Conservation (phyloP, 2,888 invertebrate species). For the Stramonita haemastoma region DNA sequence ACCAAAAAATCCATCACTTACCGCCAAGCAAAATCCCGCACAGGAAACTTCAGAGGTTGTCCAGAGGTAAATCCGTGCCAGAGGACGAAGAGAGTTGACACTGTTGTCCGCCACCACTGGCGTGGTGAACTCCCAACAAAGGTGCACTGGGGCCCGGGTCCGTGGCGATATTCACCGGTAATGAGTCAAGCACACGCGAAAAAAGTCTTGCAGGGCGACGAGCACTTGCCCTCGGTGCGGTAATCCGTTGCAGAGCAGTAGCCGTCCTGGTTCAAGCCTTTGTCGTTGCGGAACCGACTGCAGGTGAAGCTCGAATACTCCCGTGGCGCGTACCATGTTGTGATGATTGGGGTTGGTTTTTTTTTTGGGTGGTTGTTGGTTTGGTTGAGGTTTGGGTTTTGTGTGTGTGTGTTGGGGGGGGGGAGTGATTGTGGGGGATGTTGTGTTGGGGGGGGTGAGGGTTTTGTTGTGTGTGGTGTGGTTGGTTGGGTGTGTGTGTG, state of each 20-base stretch:
- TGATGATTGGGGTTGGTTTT: no score
- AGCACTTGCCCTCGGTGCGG: constrained; percentile 70
- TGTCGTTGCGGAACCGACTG: constrained; percentile 81
- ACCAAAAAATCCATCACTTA: constrained; percentile 81
- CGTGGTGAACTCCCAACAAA: constrained; percentile 94
- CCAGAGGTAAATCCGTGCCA: constrained; percentile 76
- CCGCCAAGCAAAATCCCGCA: constrained; percentile 96
- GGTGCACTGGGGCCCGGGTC: constrained; percentile 84
- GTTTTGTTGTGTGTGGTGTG: background rate
- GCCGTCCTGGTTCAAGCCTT: constrained; percentile 87
- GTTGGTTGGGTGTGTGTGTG: background rate
- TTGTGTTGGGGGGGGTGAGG: no score
- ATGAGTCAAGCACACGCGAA: constrained; percentile 96
- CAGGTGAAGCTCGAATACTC: constrained; percentile 95
- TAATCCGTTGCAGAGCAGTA: constrained; percentile 90
- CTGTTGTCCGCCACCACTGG: constrained; percentile 83
- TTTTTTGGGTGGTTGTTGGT: no score
- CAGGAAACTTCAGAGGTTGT: constrained; percentile 93
- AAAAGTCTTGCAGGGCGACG: constrained; percentile 92
- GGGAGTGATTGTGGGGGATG: no score
- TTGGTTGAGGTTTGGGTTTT: no score
- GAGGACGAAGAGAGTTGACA: constrained; percentile 59
- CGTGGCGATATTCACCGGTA: constrained; percentile 91
- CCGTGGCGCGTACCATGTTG: constrained; percentile 87
- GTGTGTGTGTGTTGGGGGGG: background rate